Conservation (phyloP, 2,888 invertebrate species). For the Glaucopsyche alexis region DNA sequence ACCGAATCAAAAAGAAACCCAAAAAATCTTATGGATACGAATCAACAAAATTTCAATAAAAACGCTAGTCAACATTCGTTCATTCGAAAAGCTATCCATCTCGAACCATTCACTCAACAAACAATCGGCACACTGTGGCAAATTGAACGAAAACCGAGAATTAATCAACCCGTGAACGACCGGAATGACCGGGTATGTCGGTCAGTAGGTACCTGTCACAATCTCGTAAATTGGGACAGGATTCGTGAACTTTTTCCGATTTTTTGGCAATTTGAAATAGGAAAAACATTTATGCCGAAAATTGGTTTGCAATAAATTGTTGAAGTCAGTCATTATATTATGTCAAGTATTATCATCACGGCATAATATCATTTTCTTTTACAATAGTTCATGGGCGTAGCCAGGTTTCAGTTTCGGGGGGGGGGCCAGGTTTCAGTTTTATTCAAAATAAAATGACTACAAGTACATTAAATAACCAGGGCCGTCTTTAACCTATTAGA, state of each 20-base stretch:
- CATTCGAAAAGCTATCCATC: neutral
- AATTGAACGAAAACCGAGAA: slow-evolving; percentile 1
- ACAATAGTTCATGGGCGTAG: too few relatives aligned
- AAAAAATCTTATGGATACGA: neutral
- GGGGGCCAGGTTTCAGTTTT: too few relatives aligned
- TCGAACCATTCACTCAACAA: neutral
- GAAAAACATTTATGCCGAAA: too few relatives aligned
- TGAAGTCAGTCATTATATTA: too few relatives aligned
- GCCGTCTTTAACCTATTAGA: too few relatives aligned
- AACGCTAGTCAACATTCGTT: neutral
- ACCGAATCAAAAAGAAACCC: neutral
- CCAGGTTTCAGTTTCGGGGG: too few relatives aligned
- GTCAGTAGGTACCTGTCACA: neutral
- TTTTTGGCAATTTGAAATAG: neutral
- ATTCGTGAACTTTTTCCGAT: neutral
- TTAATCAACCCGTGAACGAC: slow-evolving; percentile 1
- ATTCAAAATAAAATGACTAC: too few relatives aligned
- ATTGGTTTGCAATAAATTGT: too few relatives aligned
- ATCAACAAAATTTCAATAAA: neutral
- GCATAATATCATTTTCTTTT: too few relatives aligned
- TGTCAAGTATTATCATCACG: too few relatives aligned
- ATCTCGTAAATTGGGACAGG: neutral
- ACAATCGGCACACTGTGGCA: neutral
- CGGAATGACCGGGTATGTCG: neutral
- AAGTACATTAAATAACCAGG: too few relatives aligned